Conservation (phyloP, 2,113 vertebrate genomes). For the Dicentrarchus labrax region DNA sequence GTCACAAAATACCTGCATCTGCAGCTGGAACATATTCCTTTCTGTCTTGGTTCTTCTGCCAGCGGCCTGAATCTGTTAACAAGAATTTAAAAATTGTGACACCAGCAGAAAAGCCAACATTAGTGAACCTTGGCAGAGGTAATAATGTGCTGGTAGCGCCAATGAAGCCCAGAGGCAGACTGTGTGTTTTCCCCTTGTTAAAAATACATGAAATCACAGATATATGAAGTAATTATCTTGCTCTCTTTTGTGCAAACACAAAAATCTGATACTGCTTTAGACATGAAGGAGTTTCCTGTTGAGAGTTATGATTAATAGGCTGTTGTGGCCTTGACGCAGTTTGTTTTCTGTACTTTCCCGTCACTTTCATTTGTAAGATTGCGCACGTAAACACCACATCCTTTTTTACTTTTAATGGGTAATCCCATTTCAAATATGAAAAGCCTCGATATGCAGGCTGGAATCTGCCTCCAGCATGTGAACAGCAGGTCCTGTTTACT, state of each 20-base stretch:
- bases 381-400: neutral
- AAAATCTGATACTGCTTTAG: neutral
- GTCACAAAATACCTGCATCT: neutral
- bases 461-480: conserved; percentile 9
- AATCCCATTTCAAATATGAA: conserved; percentile 3
- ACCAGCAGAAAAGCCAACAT: neutral
- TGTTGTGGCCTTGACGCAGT: neutral
- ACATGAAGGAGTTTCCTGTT: conserved; percentile 10
- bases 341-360: neutral
- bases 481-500: conserved; percentile 45
- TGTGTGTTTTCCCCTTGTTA: neutral
- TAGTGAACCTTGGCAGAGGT: neutral
- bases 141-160: neutral
- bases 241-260: neutral
- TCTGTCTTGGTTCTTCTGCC: neutral
- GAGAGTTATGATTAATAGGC: neutral
- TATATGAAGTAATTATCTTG: neutral
- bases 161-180: neutral
- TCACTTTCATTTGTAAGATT: neutral
- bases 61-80: neutral
- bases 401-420: neutral
- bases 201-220: conserved; percentile 1
- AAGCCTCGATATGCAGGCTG: neutral
- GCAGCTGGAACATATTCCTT: neutral
- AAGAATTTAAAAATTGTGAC: neutral